phyloP scores from a whole-genome alignment of 1,140 invertebrate genomes.

The Ceratina calcarata region DNA sequence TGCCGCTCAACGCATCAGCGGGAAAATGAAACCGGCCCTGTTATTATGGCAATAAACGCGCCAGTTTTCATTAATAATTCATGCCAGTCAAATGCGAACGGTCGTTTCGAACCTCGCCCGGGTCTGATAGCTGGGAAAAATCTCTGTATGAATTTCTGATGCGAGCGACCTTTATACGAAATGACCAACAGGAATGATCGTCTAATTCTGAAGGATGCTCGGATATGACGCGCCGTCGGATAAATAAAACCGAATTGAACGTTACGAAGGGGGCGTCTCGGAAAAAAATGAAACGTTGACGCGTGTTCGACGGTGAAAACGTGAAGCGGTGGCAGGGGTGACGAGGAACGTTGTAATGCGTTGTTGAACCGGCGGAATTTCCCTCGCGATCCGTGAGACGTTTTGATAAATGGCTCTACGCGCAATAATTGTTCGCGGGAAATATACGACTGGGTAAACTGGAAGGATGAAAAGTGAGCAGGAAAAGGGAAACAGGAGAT shows the following conservation, averaged over 20 bases:
- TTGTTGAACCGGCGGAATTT: not conserved
- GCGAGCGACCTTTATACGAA: not conserved
- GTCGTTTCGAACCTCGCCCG: not conserved
- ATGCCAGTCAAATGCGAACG: not conserved
- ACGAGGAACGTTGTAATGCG: not conserved
- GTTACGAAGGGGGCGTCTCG: not conserved
- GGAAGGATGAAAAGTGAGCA: not conserved
- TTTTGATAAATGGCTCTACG: constrained; percentile 33
- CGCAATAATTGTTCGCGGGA: constrained; percentile 25
- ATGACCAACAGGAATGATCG: too few species aligned
- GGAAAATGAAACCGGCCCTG: constrained; percentile 12
- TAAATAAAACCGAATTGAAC: not conserved
- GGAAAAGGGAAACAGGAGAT: not conserved
- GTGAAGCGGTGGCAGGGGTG: not conserved
- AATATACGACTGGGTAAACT: constrained; percentile 31
- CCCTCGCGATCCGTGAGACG: constrained; percentile 5
- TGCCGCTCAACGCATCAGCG: constrained; percentile 27
- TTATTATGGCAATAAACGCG: constrained; percentile 15
- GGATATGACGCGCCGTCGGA: not conserved
- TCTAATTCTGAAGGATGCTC: not conserved
- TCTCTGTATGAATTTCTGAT: too few species aligned
- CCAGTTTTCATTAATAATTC: constrained; percentile 32
- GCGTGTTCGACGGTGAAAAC: not conserved
- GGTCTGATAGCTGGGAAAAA: not conserved
- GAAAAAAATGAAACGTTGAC: not conserved